phyloP scores from a whole-genome alignment of 2,797 vertebrate genomes.

The Parauchenoglanis punctatus region DNA sequence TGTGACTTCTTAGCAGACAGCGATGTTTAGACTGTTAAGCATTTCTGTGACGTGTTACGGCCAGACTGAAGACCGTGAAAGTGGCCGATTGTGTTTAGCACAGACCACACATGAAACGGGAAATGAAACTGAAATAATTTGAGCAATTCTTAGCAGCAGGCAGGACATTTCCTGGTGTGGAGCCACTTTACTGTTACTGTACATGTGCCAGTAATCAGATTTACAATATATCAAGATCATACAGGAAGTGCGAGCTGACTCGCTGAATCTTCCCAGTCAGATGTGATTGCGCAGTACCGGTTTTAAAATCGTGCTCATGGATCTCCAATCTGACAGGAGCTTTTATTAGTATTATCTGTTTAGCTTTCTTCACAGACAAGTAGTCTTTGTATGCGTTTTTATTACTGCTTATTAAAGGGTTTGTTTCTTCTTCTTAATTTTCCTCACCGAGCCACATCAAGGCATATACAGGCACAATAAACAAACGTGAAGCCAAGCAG shows the following conservation, averaged over 20 bases:
- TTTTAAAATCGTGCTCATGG: too few species aligned
- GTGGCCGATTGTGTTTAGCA: neutral
- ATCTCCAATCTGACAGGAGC: neutral
- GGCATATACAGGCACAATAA: neutral
- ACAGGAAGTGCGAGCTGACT: neutral
- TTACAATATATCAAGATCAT: neutral
- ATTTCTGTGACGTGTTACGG: slow-evolving; percentile 21
- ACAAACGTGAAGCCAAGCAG: neutral
- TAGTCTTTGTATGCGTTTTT: neutral
- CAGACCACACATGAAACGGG: slow-evolving; percentile 1
- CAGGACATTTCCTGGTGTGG: neutral
- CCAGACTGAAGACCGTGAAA: neutral
- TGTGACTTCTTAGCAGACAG: slow-evolving; percentile 24
- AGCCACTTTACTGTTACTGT: neutral
- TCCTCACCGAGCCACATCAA: slow-evolving; percentile 9
- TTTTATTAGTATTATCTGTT: neutral
- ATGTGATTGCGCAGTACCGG: neutral
- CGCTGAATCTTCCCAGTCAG: neutral
- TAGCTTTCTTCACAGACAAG: neutral
- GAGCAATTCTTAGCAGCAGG: neutral
- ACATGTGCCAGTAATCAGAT: neutral
- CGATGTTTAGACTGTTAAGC: slow-evolving; percentile 27
- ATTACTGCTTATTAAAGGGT: neutral
- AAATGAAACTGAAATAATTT: neutral
- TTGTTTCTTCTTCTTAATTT: neutral